Evolutionary conservation across 2,797 vertebrate species (phyloP), one percentile per base, ranked within the genome.

Genomic region (Tenualosa thibaudeaui): DNA sequence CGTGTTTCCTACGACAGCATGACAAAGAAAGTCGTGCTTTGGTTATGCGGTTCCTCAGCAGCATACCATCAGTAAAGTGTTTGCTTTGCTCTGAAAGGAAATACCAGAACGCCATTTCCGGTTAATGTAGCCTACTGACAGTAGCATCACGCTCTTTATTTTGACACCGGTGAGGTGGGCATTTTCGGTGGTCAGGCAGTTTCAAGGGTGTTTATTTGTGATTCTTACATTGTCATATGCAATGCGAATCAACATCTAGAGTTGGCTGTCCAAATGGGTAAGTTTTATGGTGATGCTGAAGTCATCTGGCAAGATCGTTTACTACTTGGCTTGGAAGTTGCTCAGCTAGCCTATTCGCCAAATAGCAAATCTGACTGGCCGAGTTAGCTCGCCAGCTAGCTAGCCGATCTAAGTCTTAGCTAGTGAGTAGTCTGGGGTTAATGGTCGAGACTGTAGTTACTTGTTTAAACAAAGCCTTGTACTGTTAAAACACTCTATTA

Each of bases 51-150:
- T 91, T 88, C 91, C 50, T 51, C 50, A 51, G 50, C 9, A 88
- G 91, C 86, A 90, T 90, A 91, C 90, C 90, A 0, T 81, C 56
- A 1, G 85, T 86, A 88, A 84, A n/a, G 3, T 90, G 68, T 83
- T 13, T 89, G 46, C 46, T 46, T 31, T 31, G 83, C 86, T 89
- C 84, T 85, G 60, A 58, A 81, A 85, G 91, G 90, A 90, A 90
- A 91, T 87, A 89, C 83, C 84, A 89, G 88, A 87, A 89, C 89
- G 91, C 91, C 90, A 92, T 93, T 90, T 90, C 85, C 84, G 71
- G 71, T 78, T 78, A 81, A 84, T 90, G 88, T 75, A 50, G 31
- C n/a, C 17, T 49, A 68, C 43, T 68, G 82, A 68, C 43, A 68
- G 60, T 78, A 78, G 37, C 71, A 78, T 78, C 71, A 78, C 71